Evolutionary conservation across 2,888 invertebrate species (phyloP).

Genomic region (Congeria kusceri): DNA sequence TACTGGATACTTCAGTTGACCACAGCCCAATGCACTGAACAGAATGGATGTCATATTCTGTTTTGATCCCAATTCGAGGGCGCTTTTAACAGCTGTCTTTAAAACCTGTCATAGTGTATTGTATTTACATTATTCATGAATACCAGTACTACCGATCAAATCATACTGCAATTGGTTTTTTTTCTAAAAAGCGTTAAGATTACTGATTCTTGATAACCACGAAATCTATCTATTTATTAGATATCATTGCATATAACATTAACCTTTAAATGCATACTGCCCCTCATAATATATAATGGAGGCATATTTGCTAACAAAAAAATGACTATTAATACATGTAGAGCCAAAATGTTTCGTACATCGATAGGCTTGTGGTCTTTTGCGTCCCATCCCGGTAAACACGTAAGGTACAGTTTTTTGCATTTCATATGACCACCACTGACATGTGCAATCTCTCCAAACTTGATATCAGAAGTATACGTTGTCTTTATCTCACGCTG

Average conservation of each 20-base stretch:
- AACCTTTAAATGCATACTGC: too few relatives aligned
- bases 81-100: slow-evolving; percentile 35
- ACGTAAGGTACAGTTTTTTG: slow-evolving; percentile 41
- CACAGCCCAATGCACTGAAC: slow-evolving; percentile 56
- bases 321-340: not conserved
- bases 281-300: too few relatives aligned
- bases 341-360: not conserved
- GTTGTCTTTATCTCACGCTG: slow-evolving; percentile 32
- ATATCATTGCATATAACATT: too few relatives aligned
- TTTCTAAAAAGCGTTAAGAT: too few relatives aligned
- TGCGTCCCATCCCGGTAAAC: slow-evolving; percentile 41
- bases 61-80: slow-evolving; percentile 31
- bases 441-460: slow-evolving; percentile 44
- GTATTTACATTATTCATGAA: not conserved
- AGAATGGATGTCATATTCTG: slow-evolving; percentile 38
- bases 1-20: slow-evolving; percentile 48
- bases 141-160: too few relatives aligned
- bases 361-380: slow-evolving; percentile 8
- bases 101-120: slow-evolving; percentile 28
- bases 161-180: too few relatives aligned
- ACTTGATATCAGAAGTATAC: slow-evolving; percentile 20
- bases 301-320: too few relatives aligned
- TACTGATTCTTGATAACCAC: too few relatives aligned
- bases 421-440: slow-evolving; percentile 42
- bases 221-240: too few relatives aligned